Conservation (phyloP, 1,140 invertebrate genomes). For the Drosophila ironensis region DNA sequence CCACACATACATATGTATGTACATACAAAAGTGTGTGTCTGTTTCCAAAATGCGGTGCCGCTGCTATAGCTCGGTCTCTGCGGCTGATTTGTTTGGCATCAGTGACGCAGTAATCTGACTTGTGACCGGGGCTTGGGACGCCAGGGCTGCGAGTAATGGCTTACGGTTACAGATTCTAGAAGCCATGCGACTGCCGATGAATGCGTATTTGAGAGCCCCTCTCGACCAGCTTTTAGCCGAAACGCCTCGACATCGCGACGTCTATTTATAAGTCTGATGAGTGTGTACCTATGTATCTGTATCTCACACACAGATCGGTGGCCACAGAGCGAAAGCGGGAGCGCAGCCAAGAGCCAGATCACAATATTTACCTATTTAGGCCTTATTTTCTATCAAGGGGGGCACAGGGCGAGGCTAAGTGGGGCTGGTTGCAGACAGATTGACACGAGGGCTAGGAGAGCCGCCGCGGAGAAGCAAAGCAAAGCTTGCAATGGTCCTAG, state of each 20-base stretch:
- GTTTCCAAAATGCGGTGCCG: not conserved
- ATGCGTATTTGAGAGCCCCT: constrained; percentile 40
- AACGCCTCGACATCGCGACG: constrained; percentile 19
- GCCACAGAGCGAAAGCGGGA: constrained; percentile 5
- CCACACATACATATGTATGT: too few relatives aligned
- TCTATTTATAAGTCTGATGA: constrained; percentile 79
- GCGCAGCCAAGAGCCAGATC: constrained; percentile 17
- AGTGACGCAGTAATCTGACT: constrained; percentile 23
- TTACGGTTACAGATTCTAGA: constrained; percentile 52
- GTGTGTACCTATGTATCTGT: constrained; percentile 62
- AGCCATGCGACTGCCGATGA: constrained; percentile 66
- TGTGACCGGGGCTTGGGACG: constrained; percentile 18
- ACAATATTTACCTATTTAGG: constrained; percentile 47
- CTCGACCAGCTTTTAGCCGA: constrained; percentile 22
- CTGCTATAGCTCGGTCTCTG: not conserved
- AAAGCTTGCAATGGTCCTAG: constrained; percentile 18
- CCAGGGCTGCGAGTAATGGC: constrained; percentile 20
- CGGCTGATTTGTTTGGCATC: not conserved
- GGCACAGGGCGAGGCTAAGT: not conserved
- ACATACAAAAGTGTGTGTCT: too few relatives aligned
- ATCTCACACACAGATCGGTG: constrained; percentile 14
- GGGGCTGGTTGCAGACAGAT: too few relatives aligned
- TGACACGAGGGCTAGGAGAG: too few relatives aligned
- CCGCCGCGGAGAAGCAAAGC: constrained; percentile 44
- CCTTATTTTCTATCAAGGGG: constrained; percentile 7